These are phyloP conservation scores for Artibeus jamaicensis DNA, from an alignment of 2,797 vertebrate genomes.

Conservation along the genomic window DNA sequence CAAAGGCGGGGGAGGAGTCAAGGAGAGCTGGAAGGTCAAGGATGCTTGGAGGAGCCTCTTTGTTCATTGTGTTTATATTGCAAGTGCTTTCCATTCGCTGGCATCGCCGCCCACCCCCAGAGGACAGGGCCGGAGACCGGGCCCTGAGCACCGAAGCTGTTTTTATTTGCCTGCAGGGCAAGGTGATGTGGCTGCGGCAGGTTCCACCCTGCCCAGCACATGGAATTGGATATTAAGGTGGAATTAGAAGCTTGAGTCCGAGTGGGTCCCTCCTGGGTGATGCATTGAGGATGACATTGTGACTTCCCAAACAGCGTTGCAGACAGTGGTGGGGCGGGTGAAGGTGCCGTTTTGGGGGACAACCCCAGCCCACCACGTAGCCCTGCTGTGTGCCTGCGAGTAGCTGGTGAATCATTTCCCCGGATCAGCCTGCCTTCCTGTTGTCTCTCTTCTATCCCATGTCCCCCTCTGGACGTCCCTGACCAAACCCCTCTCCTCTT, in stretches of 20 bases:
- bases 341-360: background rate
- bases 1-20: constrained; percentile 68
- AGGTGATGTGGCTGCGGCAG: background rate
- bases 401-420: background rate
- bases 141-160: constrained; percentile 76
- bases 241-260: constrained; percentile 31
- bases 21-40: constrained; percentile 81
- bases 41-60: constrained; percentile 78
- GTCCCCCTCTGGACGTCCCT: background rate
- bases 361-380: background rate
- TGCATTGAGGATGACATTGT: background rate
- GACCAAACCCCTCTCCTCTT: background rate
- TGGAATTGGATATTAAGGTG: constrained; percentile 36
- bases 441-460: background rate
- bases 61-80: constrained; percentile 79
- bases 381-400: background rate
- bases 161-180: constrained; percentile 62
- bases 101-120: constrained; percentile 72
- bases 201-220: background rate
- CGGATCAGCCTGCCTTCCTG: background rate
- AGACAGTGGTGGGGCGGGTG: background rate
- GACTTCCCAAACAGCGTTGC: background rate
- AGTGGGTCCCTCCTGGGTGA: constrained; percentile 18
- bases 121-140: constrained; percentile 73
- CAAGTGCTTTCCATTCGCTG: constrained; percentile 74